These are phyloP conservation scores for Xiphophorus maculatus DNA, from an alignment of 2,113 vertebrate species.

Conservation along the genomic window DNA sequence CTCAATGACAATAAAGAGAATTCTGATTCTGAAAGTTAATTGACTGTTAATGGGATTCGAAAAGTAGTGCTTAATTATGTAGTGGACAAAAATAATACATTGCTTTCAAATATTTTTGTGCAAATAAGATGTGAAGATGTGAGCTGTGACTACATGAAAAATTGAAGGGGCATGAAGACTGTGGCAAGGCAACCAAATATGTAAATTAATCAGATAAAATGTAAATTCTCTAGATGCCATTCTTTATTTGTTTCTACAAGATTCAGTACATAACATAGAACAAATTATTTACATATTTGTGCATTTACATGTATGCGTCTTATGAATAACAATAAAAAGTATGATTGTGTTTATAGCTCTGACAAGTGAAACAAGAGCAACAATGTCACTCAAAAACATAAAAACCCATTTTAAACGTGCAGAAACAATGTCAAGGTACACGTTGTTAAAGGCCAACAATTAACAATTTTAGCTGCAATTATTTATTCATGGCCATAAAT, in stretches of 20 bases:
- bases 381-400: not conserved
- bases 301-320: not conserved
- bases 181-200: not conserved
- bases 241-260: not conserved
- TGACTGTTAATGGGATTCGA: too few relatives aligned
- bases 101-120: too few relatives aligned
- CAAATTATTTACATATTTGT: not conserved
- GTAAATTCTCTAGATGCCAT: not conserved
- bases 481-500: not conserved
- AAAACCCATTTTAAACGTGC: not conserved
- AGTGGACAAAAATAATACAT: too few relatives aligned
- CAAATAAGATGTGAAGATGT: not conserved
- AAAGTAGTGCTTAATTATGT: too few relatives aligned
- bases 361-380: not conserved
- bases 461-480: not conserved
- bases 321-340: not conserved
- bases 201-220: not conserved
- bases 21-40: too few relatives aligned
- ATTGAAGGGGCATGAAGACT: not conserved
- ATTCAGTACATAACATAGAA: not conserved
- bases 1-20: too few relatives aligned
- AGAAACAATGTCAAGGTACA: not conserved
- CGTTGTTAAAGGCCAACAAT: not conserved
- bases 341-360: conserved; percentile 18
- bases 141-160: not conserved